Evolutionary conservation across 2,888 invertebrate genomes (phyloP).

Genomic region (Neoscelio sp.): DNA sequence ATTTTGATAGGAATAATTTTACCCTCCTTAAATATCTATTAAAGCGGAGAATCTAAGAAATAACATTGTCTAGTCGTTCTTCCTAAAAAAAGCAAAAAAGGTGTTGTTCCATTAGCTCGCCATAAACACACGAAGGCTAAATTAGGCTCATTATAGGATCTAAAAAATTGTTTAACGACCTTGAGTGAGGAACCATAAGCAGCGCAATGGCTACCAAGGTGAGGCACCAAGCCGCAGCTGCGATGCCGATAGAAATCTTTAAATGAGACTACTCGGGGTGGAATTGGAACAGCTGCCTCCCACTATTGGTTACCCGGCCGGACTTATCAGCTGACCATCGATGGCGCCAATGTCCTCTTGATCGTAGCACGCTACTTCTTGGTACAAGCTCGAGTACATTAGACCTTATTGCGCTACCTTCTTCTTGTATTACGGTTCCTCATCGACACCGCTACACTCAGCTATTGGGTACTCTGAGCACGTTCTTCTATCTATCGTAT

Average conservation of each 20-base stretch:
- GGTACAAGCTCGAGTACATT: conserved; percentile 32
- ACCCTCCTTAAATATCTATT: conserved; percentile 54
- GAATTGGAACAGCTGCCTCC: conserved; percentile 77
- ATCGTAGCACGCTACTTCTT: background rate
- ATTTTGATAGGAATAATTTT: conserved; percentile 55
- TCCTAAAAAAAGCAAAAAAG: conserved; percentile 29
- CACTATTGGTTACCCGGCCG: conserved; percentile 72
- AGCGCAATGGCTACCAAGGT: conserved; percentile 36
- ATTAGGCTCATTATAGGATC: conserved; percentile 51
- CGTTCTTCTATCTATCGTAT: conserved; percentile 69
- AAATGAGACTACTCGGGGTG: conserved; percentile 65
- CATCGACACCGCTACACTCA: conserved; percentile 55
- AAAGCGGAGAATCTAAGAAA: background rate
- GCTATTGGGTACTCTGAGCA: conserved; percentile 66
- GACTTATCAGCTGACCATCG: conserved; percentile 70
- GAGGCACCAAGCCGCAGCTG: conserved; percentile 70
- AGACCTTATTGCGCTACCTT: conserved; percentile 29
- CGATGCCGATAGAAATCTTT: conserved; percentile 69
- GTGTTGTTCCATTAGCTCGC: conserved; percentile 59
- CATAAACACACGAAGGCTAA: conserved; percentile 53
- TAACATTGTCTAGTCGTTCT: conserved; percentile 22
- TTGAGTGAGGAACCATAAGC: conserved; percentile 51
- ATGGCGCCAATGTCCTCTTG: conserved; percentile 57
- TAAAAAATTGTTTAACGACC: conserved; percentile 64
- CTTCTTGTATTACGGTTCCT: conserved; percentile 23